Evolutionary conservation across 2,113 vertebrate species (phyloP), one percentile per base, ranked within the genome.

Genomic region (Thinocorus orbignyianus): DNA sequence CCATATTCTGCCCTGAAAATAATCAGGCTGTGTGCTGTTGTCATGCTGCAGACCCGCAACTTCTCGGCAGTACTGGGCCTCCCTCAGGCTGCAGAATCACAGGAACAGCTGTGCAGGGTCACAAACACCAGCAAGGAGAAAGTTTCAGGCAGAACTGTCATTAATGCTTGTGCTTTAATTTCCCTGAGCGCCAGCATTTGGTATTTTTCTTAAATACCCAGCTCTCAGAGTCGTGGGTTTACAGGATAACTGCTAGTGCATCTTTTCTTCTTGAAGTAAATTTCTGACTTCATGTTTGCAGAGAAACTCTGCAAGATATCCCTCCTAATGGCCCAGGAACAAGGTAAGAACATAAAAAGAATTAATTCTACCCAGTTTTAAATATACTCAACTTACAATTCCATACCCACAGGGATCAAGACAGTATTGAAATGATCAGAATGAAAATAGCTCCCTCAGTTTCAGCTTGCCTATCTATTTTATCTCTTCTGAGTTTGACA

Each of bases 401-500:
- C 33, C 31, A 11, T 79, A 87, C 90, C 24, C 44, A 78, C 9
- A 37, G 37, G 28, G 30, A 42, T 72, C 30, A 66, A 90, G 88
- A 41, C 39, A 61, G 30, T 41, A 57, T 7, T 80, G 52, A 95
- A 94, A 79, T 55, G 2, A 69, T 52, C 48, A 60, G 46, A 81
- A 33, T 26, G 57, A 74, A 87, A 90, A 66, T 2, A 62, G 39
- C 76, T 83, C 22, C 30, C 39, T 81, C 51, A 46, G 26, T 64
- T 96, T 74, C 31, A 86, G 31, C 20, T 78, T 88, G 73, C 8
- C 35, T 64, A 51, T 48, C 39, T 94, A 41, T 95, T 96, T 88
- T 91, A 51, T 71, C 42, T 81, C 35, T 72, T 93, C 81, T 73
- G 61, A 26, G 49, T 71, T 61, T 84, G 41, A 71, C 22, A 44